A percentile compares a stretch with the other conserved stretches of the same genome.
These are phyloP conservation scores for Nasonia giraulti DNA, from an alignment of 1,140 invertebrate species.

Conservation along the genomic window DNA sequence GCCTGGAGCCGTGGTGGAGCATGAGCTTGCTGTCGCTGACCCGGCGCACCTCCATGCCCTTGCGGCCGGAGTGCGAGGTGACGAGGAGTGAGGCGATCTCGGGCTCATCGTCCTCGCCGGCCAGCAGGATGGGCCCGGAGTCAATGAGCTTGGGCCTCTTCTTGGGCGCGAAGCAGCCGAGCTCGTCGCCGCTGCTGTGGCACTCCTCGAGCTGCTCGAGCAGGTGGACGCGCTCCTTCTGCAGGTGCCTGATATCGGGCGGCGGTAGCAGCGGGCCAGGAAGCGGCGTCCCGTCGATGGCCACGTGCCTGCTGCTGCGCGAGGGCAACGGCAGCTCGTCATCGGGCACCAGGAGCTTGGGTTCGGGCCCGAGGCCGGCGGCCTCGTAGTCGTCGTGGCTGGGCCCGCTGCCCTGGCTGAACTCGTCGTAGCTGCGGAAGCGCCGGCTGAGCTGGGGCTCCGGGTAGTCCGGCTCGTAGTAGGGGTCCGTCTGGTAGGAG, in stretches of 20 bases:
- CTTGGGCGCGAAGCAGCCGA: constrained; percentile 77
- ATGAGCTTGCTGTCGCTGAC: constrained; percentile 74
- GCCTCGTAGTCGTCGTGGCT: constrained; percentile 77
- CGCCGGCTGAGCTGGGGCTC: constrained; percentile 69
- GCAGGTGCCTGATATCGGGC: constrained; percentile 80
- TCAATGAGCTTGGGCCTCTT: constrained; percentile 80
- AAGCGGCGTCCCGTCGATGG: constrained; percentile 64
- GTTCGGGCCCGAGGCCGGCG: constrained; percentile 15
- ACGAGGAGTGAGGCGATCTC: constrained; percentile 73
- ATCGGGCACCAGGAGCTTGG: constrained; percentile 27
- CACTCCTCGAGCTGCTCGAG: constrained; percentile 84
- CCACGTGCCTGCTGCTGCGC: constrained; percentile 69
- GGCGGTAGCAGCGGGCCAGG: constrained; percentile 62
- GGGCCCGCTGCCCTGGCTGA: constrained; percentile 78
- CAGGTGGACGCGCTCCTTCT: constrained; percentile 82
- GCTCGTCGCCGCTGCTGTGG: constrained; percentile 82
- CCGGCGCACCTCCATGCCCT: constrained; percentile 75
- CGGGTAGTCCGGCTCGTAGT: constrained; percentile 70
- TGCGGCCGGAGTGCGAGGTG: constrained; percentile 71
- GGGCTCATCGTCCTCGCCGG: constrained; percentile 70
- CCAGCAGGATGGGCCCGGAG: constrained; percentile 50
- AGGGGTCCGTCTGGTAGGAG: constrained; percentile 69
- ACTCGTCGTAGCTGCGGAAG: constrained; percentile 80
- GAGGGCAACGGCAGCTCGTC: constrained; percentile 54
- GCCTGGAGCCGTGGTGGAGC: constrained; percentile 70